phyloP scores from a whole-genome alignment of 2,113 vertebrate species.

The Geococcyx californianus region DNA sequence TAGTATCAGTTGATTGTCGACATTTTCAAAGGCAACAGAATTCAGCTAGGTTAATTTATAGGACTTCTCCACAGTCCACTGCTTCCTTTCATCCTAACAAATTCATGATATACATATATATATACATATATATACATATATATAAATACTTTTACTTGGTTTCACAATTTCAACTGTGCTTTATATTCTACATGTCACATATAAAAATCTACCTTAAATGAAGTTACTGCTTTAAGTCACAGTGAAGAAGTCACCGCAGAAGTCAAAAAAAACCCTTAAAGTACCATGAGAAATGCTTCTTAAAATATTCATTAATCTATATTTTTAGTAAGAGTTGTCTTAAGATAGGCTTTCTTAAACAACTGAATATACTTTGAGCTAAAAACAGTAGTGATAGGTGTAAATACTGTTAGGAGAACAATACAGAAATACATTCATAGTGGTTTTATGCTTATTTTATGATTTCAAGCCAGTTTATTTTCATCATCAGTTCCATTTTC shows the following conservation, averaged over 20 bases:
- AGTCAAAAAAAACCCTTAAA: neutral
- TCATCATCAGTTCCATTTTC: neutral
- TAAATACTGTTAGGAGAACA: neutral
- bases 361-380: neutral
- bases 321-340: neutral
- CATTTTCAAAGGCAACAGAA: constrained; percentile 27
- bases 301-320: neutral
- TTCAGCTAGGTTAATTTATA: constrained; percentile 26
- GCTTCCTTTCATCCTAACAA: neutral
- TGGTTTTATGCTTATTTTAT: neutral
- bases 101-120: neutral
- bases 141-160: neutral
- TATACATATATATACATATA: neutral
- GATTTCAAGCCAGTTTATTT: neutral
- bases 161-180: neutral
- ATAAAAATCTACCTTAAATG: neutral
- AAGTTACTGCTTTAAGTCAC: neutral
- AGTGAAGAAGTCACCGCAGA: neutral
- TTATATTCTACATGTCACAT: neutral
- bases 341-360: neutral
- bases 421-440: neutral
- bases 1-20: constrained; percentile 13
- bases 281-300: neutral
- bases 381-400: neutral
- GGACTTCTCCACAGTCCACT: neutral